These are phyloP conservation scores for Apamea anceps DNA, from an alignment of 2,888 invertebrate genomes.

Conservation along the genomic window DNA sequence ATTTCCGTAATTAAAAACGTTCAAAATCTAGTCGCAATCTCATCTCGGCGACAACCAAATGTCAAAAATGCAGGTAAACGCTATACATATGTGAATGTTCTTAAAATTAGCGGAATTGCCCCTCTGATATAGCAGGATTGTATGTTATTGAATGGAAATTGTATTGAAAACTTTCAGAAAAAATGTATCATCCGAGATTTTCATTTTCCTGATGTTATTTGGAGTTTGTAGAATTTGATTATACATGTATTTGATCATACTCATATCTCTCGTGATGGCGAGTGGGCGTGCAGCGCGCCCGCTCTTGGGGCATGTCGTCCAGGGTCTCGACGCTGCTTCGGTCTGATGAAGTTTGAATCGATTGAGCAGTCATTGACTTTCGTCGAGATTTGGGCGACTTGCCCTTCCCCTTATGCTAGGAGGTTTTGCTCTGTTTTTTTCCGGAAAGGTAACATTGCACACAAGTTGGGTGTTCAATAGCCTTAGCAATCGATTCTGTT, in stretches of 20 bases:
- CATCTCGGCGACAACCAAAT: too few species aligned
- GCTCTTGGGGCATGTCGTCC: constrained; percentile 79
- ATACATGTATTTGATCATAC: constrained; percentile 91
- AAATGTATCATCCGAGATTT: constrained; percentile 20
- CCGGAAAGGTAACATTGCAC: constrained; percentile 93
- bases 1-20: too few species aligned
- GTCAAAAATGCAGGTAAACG: too few species aligned
- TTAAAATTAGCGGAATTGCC: too few species aligned
- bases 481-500: constrained; percentile 88
- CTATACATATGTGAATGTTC: too few species aligned
- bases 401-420: constrained; percentile 93
- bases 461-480: constrained; percentile 93
- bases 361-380: constrained; percentile 81
- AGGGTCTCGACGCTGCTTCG: constrained; percentile 87
- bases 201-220: constrained; percentile 10
- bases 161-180: constrained; percentile 33
- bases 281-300: constrained; percentile 81
- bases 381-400: constrained; percentile 90
- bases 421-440: constrained; percentile 90
- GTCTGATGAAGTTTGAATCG: constrained; percentile 84
- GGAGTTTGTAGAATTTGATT: constrained; percentile 58
- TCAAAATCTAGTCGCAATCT: too few species aligned
- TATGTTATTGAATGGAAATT: not conserved
- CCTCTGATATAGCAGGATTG: not conserved
- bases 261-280: constrained; percentile 79